Percentiles rank a stretch among this genome's conserved stretches.
Evolutionary conservation across 2,797 vertebrate species (phyloP).

Genomic region (Acropternis orthonyx): DNA sequence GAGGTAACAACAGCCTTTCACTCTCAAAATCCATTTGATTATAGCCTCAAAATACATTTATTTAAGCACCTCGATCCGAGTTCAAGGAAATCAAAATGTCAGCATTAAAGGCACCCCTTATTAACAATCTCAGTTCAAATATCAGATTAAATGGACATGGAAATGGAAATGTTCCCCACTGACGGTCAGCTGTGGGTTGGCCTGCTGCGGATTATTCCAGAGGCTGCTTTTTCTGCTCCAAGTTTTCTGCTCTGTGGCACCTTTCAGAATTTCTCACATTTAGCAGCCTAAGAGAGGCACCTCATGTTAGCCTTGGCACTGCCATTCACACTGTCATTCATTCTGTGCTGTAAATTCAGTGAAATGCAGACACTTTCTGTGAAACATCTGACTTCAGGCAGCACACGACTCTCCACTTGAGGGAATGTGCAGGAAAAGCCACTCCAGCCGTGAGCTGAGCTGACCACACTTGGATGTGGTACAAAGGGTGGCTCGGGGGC

Average conservation of each 20-base stretch:
- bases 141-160: not conserved
- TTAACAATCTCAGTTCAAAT: not conserved
- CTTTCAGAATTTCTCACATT: not conserved
- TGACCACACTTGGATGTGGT: not conserved
- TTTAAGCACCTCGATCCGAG: not conserved
- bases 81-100: conserved; percentile 32
- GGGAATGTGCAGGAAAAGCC: not conserved
- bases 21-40: not conserved
- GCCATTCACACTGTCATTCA: not conserved
- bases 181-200: not conserved
- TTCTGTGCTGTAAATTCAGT: not conserved
- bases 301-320: not conserved
- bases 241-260: not conserved
- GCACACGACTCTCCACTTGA: not conserved
- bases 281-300: not conserved
- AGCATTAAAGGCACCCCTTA: not conserved
- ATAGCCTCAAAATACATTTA: not conserved
- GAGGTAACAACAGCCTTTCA: not conserved
- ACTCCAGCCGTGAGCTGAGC: not conserved
- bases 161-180: not conserved
- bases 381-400: not conserved
- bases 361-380: not conserved
- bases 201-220: not conserved
- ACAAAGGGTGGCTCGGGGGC: not conserved
- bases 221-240: not conserved